Conservation (phyloP, 2,797 vertebrate genomes). For the Chrosomus eos region DNA sequence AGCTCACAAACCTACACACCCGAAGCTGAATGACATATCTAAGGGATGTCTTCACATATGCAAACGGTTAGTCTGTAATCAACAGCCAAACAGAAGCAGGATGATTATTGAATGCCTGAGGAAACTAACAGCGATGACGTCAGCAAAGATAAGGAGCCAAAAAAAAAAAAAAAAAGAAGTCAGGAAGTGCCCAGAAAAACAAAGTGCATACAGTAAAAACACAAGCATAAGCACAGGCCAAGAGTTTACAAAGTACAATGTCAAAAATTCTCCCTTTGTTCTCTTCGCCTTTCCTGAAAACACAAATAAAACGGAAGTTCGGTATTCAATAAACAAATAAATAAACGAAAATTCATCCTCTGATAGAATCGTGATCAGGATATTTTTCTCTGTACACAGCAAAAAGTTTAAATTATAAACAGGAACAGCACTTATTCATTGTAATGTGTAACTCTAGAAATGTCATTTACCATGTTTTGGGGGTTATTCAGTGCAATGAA, state of each 20-base stretch:
- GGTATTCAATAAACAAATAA: not conserved
- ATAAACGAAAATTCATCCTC: not conserved
- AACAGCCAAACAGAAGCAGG: constrained; percentile 24
- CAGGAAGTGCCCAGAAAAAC: constrained; percentile 64
- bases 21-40: not conserved
- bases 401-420: constrained; percentile 46
- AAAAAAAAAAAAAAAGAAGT: not conserved
- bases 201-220: constrained; percentile 59
- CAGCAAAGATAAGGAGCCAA: constrained; percentile 25
- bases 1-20: too few species aligned
- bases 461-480: not conserved
- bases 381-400: not conserved
- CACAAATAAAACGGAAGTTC: not conserved
- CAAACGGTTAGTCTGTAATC: constrained; percentile 10
- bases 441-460: constrained; percentile 29
- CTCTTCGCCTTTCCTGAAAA: not conserved
- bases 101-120: constrained; percentile 13
- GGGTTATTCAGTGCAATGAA: not conserved
- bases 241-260: constrained; percentile 45
- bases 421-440: not conserved
- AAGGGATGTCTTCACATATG: not conserved
- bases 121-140: constrained; percentile 33
- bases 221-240: constrained; percentile 33
- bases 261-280: not conserved
- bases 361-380: not conserved